Evolutionary conservation across 2,797 vertebrate species (phyloP).

Genomic region (Sebastes minor): DNA sequence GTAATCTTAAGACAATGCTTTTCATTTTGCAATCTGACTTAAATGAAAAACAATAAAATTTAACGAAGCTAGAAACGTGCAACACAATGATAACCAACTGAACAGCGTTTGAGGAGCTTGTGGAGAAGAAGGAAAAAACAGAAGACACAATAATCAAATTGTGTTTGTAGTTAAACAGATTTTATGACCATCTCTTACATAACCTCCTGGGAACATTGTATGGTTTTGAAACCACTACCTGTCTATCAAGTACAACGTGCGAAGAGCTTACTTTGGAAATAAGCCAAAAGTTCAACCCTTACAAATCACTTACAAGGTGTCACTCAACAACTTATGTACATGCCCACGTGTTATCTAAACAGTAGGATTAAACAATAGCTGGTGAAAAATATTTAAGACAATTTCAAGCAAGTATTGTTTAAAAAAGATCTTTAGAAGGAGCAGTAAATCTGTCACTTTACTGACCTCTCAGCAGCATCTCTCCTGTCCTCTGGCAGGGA

Average conservation of each 20-base stretch:
- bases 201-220: constrained; percentile 10
- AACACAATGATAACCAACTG: background rate
- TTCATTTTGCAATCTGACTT: background rate
- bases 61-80: background rate
- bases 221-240: background rate
- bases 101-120: background rate
- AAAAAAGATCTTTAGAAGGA: background rate
- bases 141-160: constrained; percentile 20
- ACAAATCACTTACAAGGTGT: background rate
- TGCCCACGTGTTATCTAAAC: background rate
- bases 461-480: constrained; percentile 86
- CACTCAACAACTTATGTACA: background rate
- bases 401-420: background rate
- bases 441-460: constrained; percentile 41
- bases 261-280: background rate
- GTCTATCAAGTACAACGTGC: background rate
- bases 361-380: background rate
- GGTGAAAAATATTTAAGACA: background rate
- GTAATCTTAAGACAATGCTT: background rate
- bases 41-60: background rate
- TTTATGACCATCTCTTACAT: constrained; percentile 32
- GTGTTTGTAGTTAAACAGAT: constrained; percentile 33
- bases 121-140: background rate
- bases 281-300: background rate
- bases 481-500: constrained; percentile 86